Base-by-base conservation (phyloP, 2,888 invertebrate genomes). In the Polymixis lichenea region DNA sequence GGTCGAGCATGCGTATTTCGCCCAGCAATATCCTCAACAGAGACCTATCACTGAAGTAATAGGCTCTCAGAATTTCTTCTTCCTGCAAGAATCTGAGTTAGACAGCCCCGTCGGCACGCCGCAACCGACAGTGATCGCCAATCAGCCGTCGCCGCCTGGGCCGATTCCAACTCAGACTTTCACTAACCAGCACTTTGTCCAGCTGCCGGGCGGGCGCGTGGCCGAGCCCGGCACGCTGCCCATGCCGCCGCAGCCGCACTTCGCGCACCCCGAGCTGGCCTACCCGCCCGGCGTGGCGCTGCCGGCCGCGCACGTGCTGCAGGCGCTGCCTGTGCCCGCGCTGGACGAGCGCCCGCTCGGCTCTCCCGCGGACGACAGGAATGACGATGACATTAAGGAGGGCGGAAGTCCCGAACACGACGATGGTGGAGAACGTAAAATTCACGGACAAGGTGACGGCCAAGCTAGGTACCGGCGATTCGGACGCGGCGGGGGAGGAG, bases 1-100 rank as follows among this genome's bases (percentile, higher is more conserved):
- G 82, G 97, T 97, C 13, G 97, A 97, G 87, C 97, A 97, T 88
- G 97, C 97, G n/a, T 97, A 97, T 87, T 97, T 97, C 86, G 96
- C 97, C 11, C 96, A 97, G 75, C 97, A 97, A 87, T 97, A 97
- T 86, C 96, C 96, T 13, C 96, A 97, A 72, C 97, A 97, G 90
- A 91, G 96, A 83, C 98, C 98, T 7, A 97, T 98, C 81, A 97
- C 98, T 19, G 98, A 98, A 90, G 98, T 98, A 51, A 97, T 98
- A 86, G 98, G 98, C 49, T 97, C 97, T 13, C 98, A 98, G 77
- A 98, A 98, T 92, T 98, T 98, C 94, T 98, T 97, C 93, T 98
- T 98, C 93, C 97, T 99, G 75, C 99, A 99, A 96, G 99, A 99
- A 91, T 99, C 99, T 38, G 99, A 99, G 95, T 97, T 98, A 84